Conservation (phyloP, 2,113 vertebrate species). For the Pheucticus melanocephalus region DNA sequence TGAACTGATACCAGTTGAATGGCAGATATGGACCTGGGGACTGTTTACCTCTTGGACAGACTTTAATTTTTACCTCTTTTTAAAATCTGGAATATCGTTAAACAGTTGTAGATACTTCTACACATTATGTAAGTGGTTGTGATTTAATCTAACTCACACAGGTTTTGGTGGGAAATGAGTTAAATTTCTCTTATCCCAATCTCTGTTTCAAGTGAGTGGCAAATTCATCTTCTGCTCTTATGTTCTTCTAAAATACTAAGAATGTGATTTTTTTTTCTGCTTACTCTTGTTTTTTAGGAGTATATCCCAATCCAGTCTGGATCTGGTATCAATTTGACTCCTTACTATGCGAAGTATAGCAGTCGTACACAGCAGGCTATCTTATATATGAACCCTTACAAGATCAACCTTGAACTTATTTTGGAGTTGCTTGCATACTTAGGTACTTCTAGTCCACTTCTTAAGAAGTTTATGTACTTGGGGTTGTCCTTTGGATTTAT, state of each 20-base stretch:
- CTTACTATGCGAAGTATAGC: slow-evolving; percentile 86
- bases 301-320: slow-evolving; percentile 73
- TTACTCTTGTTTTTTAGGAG: slow-evolving; percentile 76
- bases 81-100: neutral
- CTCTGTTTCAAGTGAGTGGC: neutral
- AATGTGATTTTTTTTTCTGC: neutral
- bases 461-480: neutral
- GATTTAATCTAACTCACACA: neutral
- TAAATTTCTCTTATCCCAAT: neutral
- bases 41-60: neutral
- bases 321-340: slow-evolving; percentile 73
- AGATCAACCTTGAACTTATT: slow-evolving; percentile 94
- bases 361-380: slow-evolving; percentile 85
- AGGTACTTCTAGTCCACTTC: slow-evolving; percentile 70
- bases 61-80: neutral
- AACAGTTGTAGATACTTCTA: neutral
- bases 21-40: neutral
- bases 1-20: neutral
- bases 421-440: slow-evolving; percentile 87
- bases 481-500: neutral
- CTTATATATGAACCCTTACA: slow-evolving; percentile 93
- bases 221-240: neutral
- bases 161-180: neutral
- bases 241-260: neutral
- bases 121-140: neutral